Conservation (phyloP, 2,888 invertebrate genomes). For the Oligia fasciuncula region DNA sequence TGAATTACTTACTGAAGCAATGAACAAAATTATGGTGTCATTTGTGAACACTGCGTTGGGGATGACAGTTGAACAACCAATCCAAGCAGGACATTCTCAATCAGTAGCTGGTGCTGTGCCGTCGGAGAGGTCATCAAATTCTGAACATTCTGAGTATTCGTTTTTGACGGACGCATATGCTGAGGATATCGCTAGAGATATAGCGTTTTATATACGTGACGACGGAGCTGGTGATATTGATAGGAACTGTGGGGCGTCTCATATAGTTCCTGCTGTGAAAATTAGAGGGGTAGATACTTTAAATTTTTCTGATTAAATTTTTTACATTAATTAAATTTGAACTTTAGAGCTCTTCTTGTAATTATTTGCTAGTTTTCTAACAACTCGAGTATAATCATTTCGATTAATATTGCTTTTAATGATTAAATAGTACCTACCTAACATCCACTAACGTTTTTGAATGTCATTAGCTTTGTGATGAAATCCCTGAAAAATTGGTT, state of each 20-base stretch:
- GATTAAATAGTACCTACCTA: background rate
- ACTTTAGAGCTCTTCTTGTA: background rate
- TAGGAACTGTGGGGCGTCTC: constrained; percentile 47
- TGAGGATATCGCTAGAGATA: constrained; percentile 69
- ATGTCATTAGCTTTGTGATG: constrained; percentile 47
- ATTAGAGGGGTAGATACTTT: constrained; percentile 59
- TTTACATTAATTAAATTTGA: background rate
- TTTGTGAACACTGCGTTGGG: constrained; percentile 73
- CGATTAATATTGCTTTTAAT: background rate
- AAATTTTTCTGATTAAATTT: background rate
- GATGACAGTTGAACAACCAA: constrained; percentile 66
- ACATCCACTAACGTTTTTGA: background rate
- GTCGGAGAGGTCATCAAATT: constrained; percentile 62
- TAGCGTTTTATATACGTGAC: constrained; percentile 72
- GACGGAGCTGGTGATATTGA: constrained; percentile 60
- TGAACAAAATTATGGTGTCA: constrained; percentile 77
- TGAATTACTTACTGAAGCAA: constrained; percentile 70
- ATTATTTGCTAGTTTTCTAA: background rate
- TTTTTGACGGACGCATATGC: constrained; percentile 74
- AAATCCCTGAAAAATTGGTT: constrained; percentile 46
- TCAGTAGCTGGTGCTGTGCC: constrained; percentile 45
- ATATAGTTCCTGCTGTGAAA: constrained; percentile 62
- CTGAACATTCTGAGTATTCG: constrained; percentile 77
- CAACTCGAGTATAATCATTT: background rate
- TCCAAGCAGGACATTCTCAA: constrained; percentile 24